These are phyloP conservation scores for Taenaris catops DNA, from an alignment of 2,888 invertebrate species.

Conservation along the genomic window DNA sequence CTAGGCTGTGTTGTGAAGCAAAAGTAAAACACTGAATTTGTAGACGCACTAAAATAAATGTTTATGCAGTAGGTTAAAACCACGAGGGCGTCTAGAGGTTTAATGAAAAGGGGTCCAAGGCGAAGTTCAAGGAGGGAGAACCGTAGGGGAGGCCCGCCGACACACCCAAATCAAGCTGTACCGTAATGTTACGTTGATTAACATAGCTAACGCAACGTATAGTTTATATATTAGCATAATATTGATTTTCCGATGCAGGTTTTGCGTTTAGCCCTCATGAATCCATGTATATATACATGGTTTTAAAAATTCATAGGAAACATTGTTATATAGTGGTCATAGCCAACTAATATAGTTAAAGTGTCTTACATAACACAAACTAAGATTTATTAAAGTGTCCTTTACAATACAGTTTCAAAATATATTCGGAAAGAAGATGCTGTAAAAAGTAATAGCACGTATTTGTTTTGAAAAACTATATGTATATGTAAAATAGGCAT, in stretches of 20 bases:
- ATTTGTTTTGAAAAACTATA: too few species aligned
- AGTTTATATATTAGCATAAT: conserved; percentile 9
- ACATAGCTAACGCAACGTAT: conserved; percentile 1
- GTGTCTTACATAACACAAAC: too few species aligned
- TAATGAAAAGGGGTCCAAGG: conserved; percentile 17
- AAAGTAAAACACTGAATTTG: too few species aligned
- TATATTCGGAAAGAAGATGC: too few species aligned
- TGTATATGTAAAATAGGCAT: too few species aligned
- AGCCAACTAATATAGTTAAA: too few species aligned
- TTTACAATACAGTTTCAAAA: too few species aligned
- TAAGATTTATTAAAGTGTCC: too few species aligned
- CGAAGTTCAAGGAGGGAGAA: conserved; percentile 27
- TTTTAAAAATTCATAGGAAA: too few species aligned
- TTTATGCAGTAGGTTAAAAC: conserved; percentile 3
- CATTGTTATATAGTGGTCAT: too few species aligned
- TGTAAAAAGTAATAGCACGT: too few species aligned
- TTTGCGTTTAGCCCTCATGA: background rate
- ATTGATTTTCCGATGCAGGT: conserved; percentile 11
- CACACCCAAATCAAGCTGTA: conserved; percentile 12
- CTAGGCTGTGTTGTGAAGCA: too few species aligned
- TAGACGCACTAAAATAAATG: background rate
- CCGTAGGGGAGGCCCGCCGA: conserved; percentile 17
- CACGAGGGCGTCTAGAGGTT: conserved; percentile 17
- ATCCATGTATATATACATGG: background rate
- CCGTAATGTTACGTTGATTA: conserved; percentile 11